These are phyloP conservation scores for Schrankia costaestrigalis DNA, from an alignment of 2,888 invertebrate genomes.

Conservation along the genomic window DNA sequence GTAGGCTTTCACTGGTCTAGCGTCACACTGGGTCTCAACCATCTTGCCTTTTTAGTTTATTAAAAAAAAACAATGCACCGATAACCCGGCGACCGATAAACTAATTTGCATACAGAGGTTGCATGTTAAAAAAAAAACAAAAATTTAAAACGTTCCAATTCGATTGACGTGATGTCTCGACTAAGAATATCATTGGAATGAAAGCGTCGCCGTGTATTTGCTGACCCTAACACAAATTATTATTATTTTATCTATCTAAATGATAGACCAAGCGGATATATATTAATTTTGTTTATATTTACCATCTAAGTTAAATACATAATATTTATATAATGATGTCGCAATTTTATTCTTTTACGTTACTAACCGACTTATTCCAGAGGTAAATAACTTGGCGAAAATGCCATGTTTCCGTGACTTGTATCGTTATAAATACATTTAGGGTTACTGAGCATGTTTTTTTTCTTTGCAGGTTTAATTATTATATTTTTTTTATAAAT, in stretches of 20 bases:
- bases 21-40: conserved; percentile 68
- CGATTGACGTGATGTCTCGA: conserved; percentile 37
- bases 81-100: conserved; percentile 63
- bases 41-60: conserved; percentile 39
- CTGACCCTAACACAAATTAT: conserved; percentile 38
- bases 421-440: too few species aligned
- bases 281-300: conserved; percentile 15
- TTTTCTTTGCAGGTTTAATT: conserved; percentile 1
- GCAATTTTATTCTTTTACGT: too few species aligned
- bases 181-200: conserved; percentile 37
- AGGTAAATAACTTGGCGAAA: conserved; percentile 16
- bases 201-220: conserved; percentile 26
- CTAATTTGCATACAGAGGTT: conserved; percentile 46
- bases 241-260: conserved; percentile 26
- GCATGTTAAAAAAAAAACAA: conserved; percentile 40
- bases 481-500: too few species aligned
- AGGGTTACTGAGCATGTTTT: too few species aligned
- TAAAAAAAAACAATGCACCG: conserved; percentile 52
- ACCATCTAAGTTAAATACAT: too few species aligned
- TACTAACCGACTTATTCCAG: too few species aligned
- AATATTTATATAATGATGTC: too few species aligned
- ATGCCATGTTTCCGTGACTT: conserved; percentile 19
- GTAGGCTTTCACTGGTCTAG: conserved; percentile 63
- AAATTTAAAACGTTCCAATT: conserved; percentile 39
- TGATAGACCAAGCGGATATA: conserved; percentile 19